Evolutionary conservation across 2,113 vertebrate species (phyloP), one percentile per base, ranked within the genome.

Genomic region (Oreocharis arfaki): DNA sequence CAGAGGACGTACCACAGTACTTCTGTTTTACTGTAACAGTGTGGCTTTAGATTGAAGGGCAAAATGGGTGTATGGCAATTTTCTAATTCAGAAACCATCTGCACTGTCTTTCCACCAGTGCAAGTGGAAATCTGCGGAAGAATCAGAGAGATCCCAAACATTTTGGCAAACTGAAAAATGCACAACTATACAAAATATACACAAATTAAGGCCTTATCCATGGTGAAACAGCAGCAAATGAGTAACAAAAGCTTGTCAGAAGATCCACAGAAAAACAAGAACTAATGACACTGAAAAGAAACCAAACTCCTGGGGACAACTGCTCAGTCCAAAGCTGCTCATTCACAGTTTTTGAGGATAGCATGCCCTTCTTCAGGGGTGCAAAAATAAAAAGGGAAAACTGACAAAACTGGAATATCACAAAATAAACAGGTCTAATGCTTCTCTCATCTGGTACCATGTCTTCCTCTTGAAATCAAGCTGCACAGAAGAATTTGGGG

Each of bases 31-130:
- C 61, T 87, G 7, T 18, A 86, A 77, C 2, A 14, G 14, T 7
- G 10, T 7, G 68, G 65, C 37, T 80, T 79, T 49, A 82, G 26
- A 26, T 6, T 76, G 60, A 86, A 70, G 39, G 32, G 42, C 13
- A 84, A 84, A 82, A 52, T 21, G 17, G 5, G 37, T 59, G 9
- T 15, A 26, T 19, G 47, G 17, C 11, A 73, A 16, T 56, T 91
- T 82, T 61, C 24, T 87, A 50, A 82, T 65, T 92, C 77, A 73
- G 70, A 57, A 87, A 35, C 53, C 49, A 86, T 49, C 73, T 89
- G 60, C 49, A 53, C 6, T 81, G 19, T 67, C 41, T 86, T 77
- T 70, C 56, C 52, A 81, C 59, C 44, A 75, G 32, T 12, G 5
- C 19, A 81, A 87, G 44, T 42, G 10, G 42, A 92, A 89, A 82